Percentiles rank a stretch among this genome's conserved stretches.
Conservation (phyloP, 2,888 invertebrate species). For the Steromphala cineraria region DNA sequence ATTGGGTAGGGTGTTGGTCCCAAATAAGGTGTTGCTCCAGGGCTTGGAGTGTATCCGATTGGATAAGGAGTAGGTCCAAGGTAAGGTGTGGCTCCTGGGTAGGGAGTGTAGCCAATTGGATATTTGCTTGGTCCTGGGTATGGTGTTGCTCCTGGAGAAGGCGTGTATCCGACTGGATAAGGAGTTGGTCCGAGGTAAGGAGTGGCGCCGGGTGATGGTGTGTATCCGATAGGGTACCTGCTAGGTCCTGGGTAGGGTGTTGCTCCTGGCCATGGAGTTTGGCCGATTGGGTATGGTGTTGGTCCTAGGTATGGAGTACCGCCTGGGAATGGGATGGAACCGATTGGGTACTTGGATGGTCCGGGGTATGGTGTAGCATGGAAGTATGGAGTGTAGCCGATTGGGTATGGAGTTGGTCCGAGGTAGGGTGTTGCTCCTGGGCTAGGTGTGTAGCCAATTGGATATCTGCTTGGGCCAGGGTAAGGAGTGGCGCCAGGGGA, state of each 20-base stretch:
- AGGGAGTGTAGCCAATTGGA: background rate
- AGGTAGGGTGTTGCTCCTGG: background rate
- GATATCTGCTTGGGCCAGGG: background rate
- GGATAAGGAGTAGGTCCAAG: background rate
- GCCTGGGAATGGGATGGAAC: background rate
- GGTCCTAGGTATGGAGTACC: background rate
- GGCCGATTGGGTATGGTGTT: background rate
- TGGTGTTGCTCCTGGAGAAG: constrained; percentile 2
- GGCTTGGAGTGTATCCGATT: background rate
- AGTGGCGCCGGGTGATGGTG: background rate
- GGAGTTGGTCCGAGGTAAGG: constrained; percentile 13
- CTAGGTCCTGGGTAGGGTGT: constrained; percentile 2
- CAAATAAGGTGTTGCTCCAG: background rate
- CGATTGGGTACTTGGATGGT: background rate
- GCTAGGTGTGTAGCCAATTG: constrained; percentile 1
- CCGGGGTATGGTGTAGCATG: background rate
- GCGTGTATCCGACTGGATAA: background rate
- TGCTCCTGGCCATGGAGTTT: background rate
- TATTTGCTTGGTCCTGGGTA: background rate
- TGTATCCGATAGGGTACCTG: background rate
- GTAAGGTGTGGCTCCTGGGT: constrained; percentile 1
- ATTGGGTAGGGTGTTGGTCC: constrained; percentile 1
- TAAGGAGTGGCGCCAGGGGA: constrained; percentile 29
- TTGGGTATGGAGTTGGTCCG: constrained; percentile 14
- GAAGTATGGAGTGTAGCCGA: background rate